Evolutionary conservation across 1,140 invertebrate genomes (phyloP), one percentile per base, ranked within the genome.

Genomic region (Choristoneura fumiferana): DNA sequence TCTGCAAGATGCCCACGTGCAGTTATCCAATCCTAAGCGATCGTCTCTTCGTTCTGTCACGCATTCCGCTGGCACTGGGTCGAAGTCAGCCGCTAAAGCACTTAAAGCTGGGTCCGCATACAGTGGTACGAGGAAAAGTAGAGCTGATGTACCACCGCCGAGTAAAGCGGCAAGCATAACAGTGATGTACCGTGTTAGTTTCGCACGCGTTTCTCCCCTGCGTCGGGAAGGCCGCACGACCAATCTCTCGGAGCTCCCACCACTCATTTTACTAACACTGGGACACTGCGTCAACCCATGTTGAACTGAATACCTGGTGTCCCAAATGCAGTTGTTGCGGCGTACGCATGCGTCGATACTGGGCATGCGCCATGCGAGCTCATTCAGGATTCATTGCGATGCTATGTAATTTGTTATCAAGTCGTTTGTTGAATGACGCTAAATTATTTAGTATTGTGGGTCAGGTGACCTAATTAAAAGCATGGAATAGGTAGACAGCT

Each of bases 81-180:
- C 93, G 81, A 97, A 97, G 83, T 97, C 95, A 39, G 95, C 95
- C 1, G 94, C 94, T 53, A 97, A 86, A 3, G 96, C 96, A 69
- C 95, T 96, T 62, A 97, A 93, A n/a, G 96, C 96, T 18, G 96
- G 95, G 85, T 97, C 95, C 37, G 96, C 95, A 86, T 97, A 96
- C n/a, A 97, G 91, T 39, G 96, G 96, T 39, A 97, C 95, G 39
- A 97, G 91, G 87, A 97, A 97, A 34, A 97, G 91, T 22, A 97
- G 90, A 1, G 95, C 95, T 18, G 95, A 95, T 36, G 94, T 94
- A 35, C 95, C 95, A 49, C 94, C 94, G 64, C 95, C 94, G 37
- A 95, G 93, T 54, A 95, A 91, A 70, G 95, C 91, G 38, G 94
- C 95, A 60, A 96, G 89, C 61, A 94, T 92, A 52, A 94, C 94